Evolutionary conservation across 1,140 invertebrate genomes (phyloP), one percentile per base, ranked within the genome.

Genomic region (Bombus waltoni): DNA sequence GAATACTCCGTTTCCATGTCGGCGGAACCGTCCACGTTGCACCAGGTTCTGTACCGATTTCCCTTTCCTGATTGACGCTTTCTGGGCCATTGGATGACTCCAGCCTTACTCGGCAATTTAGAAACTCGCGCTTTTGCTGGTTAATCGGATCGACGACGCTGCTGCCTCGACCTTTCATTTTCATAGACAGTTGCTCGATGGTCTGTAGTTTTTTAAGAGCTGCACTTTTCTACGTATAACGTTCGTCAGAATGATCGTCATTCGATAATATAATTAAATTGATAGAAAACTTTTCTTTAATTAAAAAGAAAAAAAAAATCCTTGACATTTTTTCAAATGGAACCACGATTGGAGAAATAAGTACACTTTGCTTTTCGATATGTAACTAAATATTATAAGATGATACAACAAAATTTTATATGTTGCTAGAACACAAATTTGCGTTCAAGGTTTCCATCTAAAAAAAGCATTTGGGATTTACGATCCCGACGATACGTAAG

Each of bases 1-100:
- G 65, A 79, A 84, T 84, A 78, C n/a, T 8, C 42, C 42, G 40
- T 13, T 42, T 68, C 42, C 38, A 8, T 32, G 75, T 28, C 13
- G 28, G 13, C 8, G 13, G 25, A 59, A 40, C 75, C 47, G 47
- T 53, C 15, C 47, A 53, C 53, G 38, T 11, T n/a, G 74, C 1
- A 15, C 5, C 2, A 22, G 22, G 13, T 9, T 35, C 9, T 25
- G 9, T 28, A 22, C 32, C 6, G 53, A 77, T 77, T 22, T 32
- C 32, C 32, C 32, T 32, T 22, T 1, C 5, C 11, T 22, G 35
- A 40, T 77, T 5, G 15, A 57, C 9, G 13, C 3, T 44, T n/a
- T 18, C 32, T 66, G 5, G 65, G 15, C 32, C 13, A 15, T 15
- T 15, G 32, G n/a, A n/a, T 62, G 59, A 62, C 28, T 62, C 59